A percentile compares a stretch with the other conserved stretches of the same genome.
phyloP scores from a whole-genome alignment of 2,888 invertebrate genomes.

The Chouioia cunea region DNA sequence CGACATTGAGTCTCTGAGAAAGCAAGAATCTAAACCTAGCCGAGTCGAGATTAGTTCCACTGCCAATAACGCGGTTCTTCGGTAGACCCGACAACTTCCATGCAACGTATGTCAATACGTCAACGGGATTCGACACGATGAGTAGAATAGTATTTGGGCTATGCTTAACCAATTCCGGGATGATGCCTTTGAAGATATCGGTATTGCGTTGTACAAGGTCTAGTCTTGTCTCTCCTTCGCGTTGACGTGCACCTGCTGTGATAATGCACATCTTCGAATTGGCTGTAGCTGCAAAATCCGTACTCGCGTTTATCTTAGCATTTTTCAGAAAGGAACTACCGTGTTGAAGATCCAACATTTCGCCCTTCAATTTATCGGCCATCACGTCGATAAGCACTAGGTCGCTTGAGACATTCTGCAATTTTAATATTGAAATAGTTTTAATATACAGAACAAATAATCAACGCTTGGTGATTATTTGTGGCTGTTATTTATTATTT shows the following conservation, averaged over 20 bases:
- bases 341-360: constrained; percentile 92
- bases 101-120: constrained; percentile 92
- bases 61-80: constrained; percentile 88
- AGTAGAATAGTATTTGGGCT: constrained; percentile 89
- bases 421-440: no score
- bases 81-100: constrained; percentile 95
- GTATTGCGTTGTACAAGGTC: constrained; percentile 91
- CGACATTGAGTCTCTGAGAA: constrained; percentile 84
- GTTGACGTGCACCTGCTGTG: constrained; percentile 92
- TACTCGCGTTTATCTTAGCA: constrained; percentile 82
- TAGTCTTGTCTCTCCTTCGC: constrained; percentile 89
- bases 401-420: constrained; percentile 82
- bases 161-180: constrained; percentile 84
- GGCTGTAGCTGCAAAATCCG: constrained; percentile 83
- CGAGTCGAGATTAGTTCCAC: constrained; percentile 94
- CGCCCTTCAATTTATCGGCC: constrained; percentile 87
- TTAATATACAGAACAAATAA: no score
- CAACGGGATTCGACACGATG: constrained; percentile 93
- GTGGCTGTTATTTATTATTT: no score
- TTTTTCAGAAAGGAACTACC: constrained; percentile 87
- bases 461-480: no score
- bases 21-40: constrained; percentile 90
- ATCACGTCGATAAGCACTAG: constrained; percentile 85
- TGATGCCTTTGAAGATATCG: constrained; percentile 87
- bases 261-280: constrained; percentile 89